Base-by-base conservation (phyloP, 2,113 vertebrate genomes). In the Dipodomys ordii region DNA sequence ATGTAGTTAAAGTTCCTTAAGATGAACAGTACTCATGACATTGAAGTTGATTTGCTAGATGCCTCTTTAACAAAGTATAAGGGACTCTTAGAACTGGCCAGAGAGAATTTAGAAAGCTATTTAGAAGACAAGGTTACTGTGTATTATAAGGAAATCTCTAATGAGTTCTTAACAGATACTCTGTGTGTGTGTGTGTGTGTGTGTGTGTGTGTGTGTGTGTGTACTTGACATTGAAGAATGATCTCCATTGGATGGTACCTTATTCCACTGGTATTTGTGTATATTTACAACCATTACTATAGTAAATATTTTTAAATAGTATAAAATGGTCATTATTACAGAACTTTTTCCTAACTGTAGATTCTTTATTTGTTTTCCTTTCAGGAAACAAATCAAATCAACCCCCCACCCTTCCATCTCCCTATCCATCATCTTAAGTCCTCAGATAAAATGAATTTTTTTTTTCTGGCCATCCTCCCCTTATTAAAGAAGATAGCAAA, bases 111-210 rank as follows among this genome's bases (percentile, higher is more conserved):
- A 71, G 49, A 49, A 67, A 27, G 16, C 53, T 68, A 9, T 62
- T 71, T 32, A 71, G 18, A 88, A 96, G 9, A 71, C 4, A 4
- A 16, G 30, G 13, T 32, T 77, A 39, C 19, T 28, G 1, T n/a
- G 15, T 57, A 81, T 83, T 72, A 53, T 22, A 15, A 79, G 13
- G 2, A n/a, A 81, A 13, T 46, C 7, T 80, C 5, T 71, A 76
- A 32, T 18, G 0, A 25, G 0, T 64, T 69, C 0, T 10, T 44
- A 15, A 9, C 2, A 67, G 49, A 23, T 23, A 35, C 12, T 16
- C 0, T 83, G 1, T 86, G 3, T 27, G 2, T 57, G 53, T 57
- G 53, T 57, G 53, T 57, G 53, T 57, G 11, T 15, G 1, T 30
- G 15, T 35, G 0, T 18, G 4, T 25, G 49, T 12, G 0, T 83